Conservation (phyloP, 2,888 invertebrate species). For the Poecilus cupreus region DNA sequence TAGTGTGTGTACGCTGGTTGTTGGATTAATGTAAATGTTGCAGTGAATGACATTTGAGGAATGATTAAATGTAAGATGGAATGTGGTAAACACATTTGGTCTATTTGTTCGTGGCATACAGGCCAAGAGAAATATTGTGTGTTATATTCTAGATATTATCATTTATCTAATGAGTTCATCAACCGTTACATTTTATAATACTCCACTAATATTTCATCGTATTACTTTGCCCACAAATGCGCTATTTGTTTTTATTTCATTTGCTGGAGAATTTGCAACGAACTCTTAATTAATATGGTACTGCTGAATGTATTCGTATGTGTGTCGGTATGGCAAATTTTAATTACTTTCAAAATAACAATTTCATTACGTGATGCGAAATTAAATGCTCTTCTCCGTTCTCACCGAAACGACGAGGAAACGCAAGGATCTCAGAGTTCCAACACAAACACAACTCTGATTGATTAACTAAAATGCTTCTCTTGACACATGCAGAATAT, state of each 20-base stretch:
- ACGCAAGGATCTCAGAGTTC: conserved; percentile 3
- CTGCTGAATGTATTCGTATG: background rate
- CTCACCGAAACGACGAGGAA: background rate
- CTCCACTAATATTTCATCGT: too few species aligned
- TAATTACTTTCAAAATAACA: conserved; percentile 59
- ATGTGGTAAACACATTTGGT: too few species aligned
- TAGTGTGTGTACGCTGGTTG: background rate
- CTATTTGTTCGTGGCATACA: background rate
- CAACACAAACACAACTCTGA: conserved; percentile 29
- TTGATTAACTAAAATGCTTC: conserved; percentile 15
- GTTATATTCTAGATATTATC: too few species aligned
- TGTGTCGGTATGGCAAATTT: conserved; percentile 6
- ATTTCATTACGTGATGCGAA: conserved; percentile 54
- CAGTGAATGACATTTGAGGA: background rate
- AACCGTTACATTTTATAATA: too few species aligned
- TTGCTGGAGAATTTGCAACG: background rate
- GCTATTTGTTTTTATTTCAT: background rate
- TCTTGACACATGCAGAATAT: conserved; percentile 4
- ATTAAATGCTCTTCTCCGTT: conserved; percentile 20
- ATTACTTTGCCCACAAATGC: too few species aligned
- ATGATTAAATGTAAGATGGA: background rate
- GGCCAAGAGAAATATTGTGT: too few species aligned
- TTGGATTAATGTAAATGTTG: conserved; percentile 17
- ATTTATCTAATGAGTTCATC: too few species aligned
- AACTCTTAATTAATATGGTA: background rate